Evolutionary conservation across 2,888 invertebrate species (phyloP).

Genomic region (Neuroscelio doddi): DNA sequence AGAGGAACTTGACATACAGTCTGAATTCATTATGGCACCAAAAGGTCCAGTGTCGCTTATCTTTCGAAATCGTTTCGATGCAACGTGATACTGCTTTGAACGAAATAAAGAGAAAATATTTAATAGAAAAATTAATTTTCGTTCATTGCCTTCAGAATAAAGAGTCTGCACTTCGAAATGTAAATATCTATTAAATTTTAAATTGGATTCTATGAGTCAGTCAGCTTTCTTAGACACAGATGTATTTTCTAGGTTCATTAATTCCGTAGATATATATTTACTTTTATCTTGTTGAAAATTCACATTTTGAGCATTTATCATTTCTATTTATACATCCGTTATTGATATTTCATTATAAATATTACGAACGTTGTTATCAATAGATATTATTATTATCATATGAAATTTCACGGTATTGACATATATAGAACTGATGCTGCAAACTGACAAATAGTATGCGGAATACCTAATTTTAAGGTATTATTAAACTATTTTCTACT

Average conservation of each 20-base stretch:
- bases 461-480: too few species aligned
- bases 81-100: conserved; percentile 42
- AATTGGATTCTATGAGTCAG: too few species aligned
- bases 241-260: conserved; percentile 16
- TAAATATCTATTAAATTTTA: too few species aligned
- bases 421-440: not conserved
- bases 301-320: not conserved
- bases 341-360: conserved; percentile 32
- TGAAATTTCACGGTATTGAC: not conserved
- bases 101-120: conserved; percentile 3
- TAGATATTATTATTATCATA: conserved; percentile 13
- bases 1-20: conserved; percentile 82
- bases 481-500: too few species aligned
- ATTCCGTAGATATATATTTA: conserved; percentile 16
- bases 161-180: too few species aligned
- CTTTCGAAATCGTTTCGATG: conserved; percentile 71
- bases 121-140: too few species aligned
- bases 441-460: not conserved
- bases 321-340: conserved; percentile 27
- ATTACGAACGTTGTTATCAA: conserved; percentile 33
- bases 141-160: too few species aligned
- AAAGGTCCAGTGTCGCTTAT: conserved; percentile 81
- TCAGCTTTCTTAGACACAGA: too few species aligned
- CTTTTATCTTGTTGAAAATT: not conserved
- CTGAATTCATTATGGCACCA: conserved; percentile 87